phyloP scores from a whole-genome alignment of 2,888 invertebrate genomes.

The Sarcophaga subvicina region DNA sequence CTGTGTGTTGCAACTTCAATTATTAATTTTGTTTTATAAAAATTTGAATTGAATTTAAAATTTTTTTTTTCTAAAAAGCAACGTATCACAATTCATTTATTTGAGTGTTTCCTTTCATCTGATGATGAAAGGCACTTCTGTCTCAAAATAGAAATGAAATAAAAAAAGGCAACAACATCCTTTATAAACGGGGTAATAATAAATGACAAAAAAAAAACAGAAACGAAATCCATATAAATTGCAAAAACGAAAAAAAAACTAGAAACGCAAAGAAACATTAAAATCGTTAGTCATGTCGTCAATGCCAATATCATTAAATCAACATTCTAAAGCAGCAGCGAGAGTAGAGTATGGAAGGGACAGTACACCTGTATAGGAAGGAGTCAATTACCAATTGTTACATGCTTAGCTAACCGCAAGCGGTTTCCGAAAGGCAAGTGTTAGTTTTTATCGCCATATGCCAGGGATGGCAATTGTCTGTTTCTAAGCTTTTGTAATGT shows the following conservation, averaged over 20 bases:
- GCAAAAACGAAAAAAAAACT: background rate
- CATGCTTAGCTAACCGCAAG: too few relatives aligned
- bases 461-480: too few relatives aligned
- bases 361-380: background rate
- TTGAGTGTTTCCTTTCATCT: background rate
- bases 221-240: background rate
- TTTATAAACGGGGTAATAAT: too few relatives aligned
- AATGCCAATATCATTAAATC: constrained; percentile 40
- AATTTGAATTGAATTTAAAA: too few relatives aligned
- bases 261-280: background rate
- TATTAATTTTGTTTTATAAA: too few relatives aligned
- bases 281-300: constrained; percentile 43
- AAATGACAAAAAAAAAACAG: too few relatives aligned
- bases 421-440: background rate
- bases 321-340: constrained; percentile 7
- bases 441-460: too few relatives aligned
- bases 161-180: too few relatives aligned
- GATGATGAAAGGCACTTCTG: background rate
- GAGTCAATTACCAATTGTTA: background rate
- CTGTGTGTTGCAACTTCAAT: too few relatives aligned
- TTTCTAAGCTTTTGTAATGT: too few relatives aligned
- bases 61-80: too few relatives aligned
- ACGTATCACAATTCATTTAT: background rate
- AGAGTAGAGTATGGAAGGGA: background rate
- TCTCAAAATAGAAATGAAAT: too few relatives aligned